phyloP scores from a whole-genome alignment of 2,888 invertebrate species.

The Muscina levida region DNA sequence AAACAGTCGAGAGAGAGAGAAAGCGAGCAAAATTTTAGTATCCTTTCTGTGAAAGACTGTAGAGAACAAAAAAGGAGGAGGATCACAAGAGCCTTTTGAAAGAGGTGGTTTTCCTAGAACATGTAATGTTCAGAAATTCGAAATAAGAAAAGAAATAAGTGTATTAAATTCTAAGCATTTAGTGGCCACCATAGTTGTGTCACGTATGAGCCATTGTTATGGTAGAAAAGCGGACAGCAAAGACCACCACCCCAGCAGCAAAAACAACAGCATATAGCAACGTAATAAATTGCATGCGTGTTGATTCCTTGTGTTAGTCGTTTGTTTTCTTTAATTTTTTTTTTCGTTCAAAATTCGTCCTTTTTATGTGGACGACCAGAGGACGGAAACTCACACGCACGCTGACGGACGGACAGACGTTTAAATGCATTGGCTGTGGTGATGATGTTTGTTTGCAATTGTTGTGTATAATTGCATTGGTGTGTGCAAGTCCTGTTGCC shows the following conservation, averaged over 20 bases:
- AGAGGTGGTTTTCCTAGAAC: no score
- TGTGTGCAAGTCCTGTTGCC: no score
- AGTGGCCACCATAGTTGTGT: not conserved
- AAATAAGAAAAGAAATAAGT: not conserved
- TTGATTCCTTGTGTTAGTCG: constrained; percentile 44
- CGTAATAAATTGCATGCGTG: constrained; percentile 57
- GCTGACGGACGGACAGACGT: no score
- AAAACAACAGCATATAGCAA: constrained; percentile 16
- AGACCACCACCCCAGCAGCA: constrained; percentile 3
- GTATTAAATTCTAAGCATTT: constrained; percentile 35
- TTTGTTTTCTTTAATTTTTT: not conserved
- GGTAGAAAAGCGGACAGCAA: not conserved
- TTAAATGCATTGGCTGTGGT: no score
- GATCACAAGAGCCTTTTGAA: not conserved
- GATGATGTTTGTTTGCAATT: no score
- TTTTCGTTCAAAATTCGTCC: no score
- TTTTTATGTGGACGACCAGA: no score
- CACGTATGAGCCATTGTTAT: not conserved
- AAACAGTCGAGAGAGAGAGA: no score
- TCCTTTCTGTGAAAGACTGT: not conserved
- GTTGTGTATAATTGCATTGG: no score
- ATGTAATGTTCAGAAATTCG: no score
- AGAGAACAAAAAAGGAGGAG: not conserved
- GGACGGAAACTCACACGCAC: no score
- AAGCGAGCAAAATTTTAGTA: no score